Conservation (phyloP, 2,797 vertebrate species). For the Oreochromis grahami region DNA sequence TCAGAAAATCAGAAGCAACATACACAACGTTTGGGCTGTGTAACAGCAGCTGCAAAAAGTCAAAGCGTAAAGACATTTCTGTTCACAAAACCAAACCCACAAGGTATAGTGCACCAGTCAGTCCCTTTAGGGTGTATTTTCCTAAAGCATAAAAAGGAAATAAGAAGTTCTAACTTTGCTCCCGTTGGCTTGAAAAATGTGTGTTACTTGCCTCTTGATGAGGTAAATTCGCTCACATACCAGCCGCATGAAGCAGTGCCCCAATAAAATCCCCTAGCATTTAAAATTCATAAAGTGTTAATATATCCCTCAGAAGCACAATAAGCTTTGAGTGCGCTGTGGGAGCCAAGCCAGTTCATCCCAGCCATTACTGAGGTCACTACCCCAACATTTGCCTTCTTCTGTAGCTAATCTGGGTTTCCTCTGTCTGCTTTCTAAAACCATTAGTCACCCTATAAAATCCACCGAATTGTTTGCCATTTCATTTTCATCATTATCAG, state of each 20-base stretch:
- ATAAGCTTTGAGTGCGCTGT: constrained; percentile 2
- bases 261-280: constrained; percentile 34
- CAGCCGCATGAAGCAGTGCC: constrained; percentile 34
- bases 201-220: constrained; percentile 7
- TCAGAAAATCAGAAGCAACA: not conserved
- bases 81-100: not conserved
- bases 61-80: not conserved
- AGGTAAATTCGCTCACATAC: constrained; percentile 39
- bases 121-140: not conserved
- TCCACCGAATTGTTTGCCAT: not conserved
- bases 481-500: constrained; percentile 36
- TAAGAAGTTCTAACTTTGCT: constrained; percentile 16
- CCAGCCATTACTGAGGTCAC: constrained; percentile 21
- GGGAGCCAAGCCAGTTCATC: not conserved
- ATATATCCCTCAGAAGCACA: constrained; percentile 45
- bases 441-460: constrained; percentile 51
- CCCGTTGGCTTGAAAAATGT: constrained; percentile 3
- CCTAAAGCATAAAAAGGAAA: constrained; percentile 17
- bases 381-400: not conserved
- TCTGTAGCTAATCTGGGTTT: constrained; percentile 26
- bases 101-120: not conserved
- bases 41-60: not conserved
- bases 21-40: not conserved
- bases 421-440: constrained; percentile 21
- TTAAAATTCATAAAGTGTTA: constrained; percentile 55